Conservation (phyloP, 2,113 vertebrate genomes). For the Stigmatopora nigra region DNA sequence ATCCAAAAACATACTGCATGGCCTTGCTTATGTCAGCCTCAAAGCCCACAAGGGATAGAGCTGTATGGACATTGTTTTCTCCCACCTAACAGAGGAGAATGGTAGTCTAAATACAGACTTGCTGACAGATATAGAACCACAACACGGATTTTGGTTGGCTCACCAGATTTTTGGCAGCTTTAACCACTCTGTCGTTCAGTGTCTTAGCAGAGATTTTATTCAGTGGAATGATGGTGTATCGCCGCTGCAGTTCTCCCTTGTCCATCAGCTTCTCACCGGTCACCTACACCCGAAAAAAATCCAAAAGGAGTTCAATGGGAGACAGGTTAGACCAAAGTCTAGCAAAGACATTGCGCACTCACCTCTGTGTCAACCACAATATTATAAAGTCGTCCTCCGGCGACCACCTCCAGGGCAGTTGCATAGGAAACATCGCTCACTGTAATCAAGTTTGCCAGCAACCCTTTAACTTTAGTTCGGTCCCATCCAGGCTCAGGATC, state of each 20-base stretch:
- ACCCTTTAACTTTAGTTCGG: conserved; percentile 77
- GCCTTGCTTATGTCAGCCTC: conserved; percentile 84
- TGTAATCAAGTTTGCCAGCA: conserved; percentile 79
- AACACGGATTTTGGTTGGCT: conserved; percentile 24
- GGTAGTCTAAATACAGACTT: background rate
- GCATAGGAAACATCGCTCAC: conserved; percentile 77
- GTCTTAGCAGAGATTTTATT: conserved; percentile 88
- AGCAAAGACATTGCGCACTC: conserved; percentile 4
- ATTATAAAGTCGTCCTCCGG: conserved; percentile 87
- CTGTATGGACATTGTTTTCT: conserved; percentile 72
- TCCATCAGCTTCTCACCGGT: conserved; percentile 89
- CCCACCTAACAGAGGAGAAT: conserved; percentile 70
- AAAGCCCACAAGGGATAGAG: conserved; percentile 80
- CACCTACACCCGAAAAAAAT: conserved; percentile 61
- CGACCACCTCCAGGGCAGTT: conserved; percentile 84
- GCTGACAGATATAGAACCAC: too few relatives aligned
- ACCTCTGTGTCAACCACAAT: conserved; percentile 94
- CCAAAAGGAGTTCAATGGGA: background rate
- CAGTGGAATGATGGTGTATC: conserved; percentile 91
- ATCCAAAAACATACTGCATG: conserved; percentile 94
- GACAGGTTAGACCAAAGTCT: background rate
- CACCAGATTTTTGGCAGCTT: conserved; percentile 80
- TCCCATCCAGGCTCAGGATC: conserved; percentile 86
- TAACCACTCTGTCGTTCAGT: conserved; percentile 65
- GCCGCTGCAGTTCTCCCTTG: conserved; percentile 80